phyloP scores from a whole-genome alignment of 2,888 invertebrate species.

The Danaus chrysippus region DNA sequence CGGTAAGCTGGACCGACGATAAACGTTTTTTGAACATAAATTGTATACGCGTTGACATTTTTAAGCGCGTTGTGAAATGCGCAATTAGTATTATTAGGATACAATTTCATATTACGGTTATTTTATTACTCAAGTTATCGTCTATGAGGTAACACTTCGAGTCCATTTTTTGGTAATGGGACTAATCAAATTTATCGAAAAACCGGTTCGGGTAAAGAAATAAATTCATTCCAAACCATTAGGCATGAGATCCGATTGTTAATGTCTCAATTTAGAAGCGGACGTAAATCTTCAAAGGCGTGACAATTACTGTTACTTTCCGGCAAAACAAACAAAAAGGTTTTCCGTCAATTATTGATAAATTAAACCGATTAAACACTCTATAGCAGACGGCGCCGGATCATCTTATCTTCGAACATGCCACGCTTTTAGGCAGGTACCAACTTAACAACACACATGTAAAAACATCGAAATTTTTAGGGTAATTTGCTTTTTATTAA shows the following conservation, averaged over 20 bases:
- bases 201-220: slow-evolving; percentile 71
- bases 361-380: slow-evolving; percentile 78
- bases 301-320: slow-evolving; percentile 79
- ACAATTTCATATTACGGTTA: slow-evolving; percentile 20
- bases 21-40: not conserved
- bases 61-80: slow-evolving; percentile 11
- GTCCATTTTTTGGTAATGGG: slow-evolving; percentile 43
- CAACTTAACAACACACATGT: slow-evolving; percentile 56
- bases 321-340: slow-evolving; percentile 78
- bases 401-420: slow-evolving; percentile 72
- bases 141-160: slow-evolving; percentile 41
- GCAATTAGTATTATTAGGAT: slow-evolving; percentile 23
- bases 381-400: slow-evolving; percentile 73
- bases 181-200: slow-evolving; percentile 57
- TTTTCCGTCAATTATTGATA: slow-evolving; percentile 79
- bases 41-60: not conserved
- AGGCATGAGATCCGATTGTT: slow-evolving; percentile 77
- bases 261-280: slow-evolving; percentile 79
- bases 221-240: slow-evolving; percentile 78
- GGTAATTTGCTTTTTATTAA: slow-evolving; percentile 73
- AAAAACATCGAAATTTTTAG: slow-evolving; percentile 64
- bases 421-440: slow-evolving; percentile 77
- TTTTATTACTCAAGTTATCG: slow-evolving; percentile 27
- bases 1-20: slow-evolving; percentile 23
- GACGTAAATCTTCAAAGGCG: slow-evolving; percentile 79